phyloP scores from a whole-genome alignment of 2,113 vertebrate genomes.

The Petrocephalus microphthalmus region DNA sequence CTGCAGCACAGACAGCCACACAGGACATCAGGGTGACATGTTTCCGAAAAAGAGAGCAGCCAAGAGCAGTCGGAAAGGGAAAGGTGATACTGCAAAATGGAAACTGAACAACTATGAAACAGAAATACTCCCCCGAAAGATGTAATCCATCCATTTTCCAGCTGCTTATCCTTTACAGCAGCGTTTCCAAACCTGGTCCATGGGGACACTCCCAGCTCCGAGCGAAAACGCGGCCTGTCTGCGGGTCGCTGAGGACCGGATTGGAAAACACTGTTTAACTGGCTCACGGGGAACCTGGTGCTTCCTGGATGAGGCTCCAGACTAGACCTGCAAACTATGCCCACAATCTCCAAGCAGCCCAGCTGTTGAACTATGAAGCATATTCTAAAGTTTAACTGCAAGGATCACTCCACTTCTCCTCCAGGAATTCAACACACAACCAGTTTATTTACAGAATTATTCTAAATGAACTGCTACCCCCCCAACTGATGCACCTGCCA shows the following conservation, averaged over 20 bases:
- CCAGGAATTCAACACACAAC: not conserved
- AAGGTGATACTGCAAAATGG: not conserved
- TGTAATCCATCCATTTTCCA: not conserved
- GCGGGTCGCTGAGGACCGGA: not conserved
- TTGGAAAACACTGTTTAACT: not conserved
- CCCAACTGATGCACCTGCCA: not conserved
- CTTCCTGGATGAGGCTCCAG: not conserved
- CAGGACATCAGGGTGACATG: not conserved
- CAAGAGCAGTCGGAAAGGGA: not conserved
- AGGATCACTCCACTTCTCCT: not conserved
- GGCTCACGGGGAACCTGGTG: not conserved
- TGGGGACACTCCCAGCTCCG: not conserved
- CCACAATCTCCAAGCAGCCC: not conserved
- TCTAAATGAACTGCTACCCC: not conserved
- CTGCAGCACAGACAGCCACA: constrained; percentile 32
- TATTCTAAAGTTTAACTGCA: not conserved
- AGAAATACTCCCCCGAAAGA: not conserved
- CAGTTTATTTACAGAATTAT: not conserved
- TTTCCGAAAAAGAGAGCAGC: not conserved
- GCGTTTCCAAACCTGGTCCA: not conserved
- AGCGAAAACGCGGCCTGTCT: not conserved
- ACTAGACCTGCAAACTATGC: not conserved
- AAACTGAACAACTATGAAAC: not conserved
- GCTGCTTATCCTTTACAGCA: not conserved
- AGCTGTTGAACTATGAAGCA: not conserved